Conservation (phyloP, 2,888 invertebrate genomes). For the Temnothorax ravouxi region DNA sequence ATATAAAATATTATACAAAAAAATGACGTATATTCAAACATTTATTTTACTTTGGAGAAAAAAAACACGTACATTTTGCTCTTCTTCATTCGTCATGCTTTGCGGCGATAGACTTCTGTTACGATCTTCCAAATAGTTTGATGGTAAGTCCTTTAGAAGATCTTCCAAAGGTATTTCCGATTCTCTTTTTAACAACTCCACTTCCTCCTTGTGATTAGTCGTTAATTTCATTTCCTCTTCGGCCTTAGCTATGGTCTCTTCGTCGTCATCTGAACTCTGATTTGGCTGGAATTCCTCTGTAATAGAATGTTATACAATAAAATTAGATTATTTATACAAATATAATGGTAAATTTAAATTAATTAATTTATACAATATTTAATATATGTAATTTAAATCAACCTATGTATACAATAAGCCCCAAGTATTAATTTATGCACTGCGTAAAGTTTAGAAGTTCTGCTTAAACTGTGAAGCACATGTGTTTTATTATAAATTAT, state of each 20-base stretch:
- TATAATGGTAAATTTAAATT: background rate
- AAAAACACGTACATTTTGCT: slow-evolving; percentile 51
- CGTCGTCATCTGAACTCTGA: slow-evolving; percentile 94
- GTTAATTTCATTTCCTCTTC: slow-evolving; percentile 89
- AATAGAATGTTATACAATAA: slow-evolving; percentile 53
- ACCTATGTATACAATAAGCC: background rate
- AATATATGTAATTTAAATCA: background rate
- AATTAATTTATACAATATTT: background rate
- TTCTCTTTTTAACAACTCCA: slow-evolving; percentile 95
- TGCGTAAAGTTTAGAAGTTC: background rate
- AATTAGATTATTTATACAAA: slow-evolving; percentile 1
- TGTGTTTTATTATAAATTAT: background rate
- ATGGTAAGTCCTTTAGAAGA: slow-evolving; percentile 92
- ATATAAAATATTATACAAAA: background rate
- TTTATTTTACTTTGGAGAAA: background rate
- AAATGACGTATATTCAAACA: background rate
- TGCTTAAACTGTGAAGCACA: background rate
- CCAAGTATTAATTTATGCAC: background rate
- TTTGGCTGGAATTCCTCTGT: slow-evolving; percentile 95
- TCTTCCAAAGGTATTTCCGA: slow-evolving; percentile 96
- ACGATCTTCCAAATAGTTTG: slow-evolving; percentile 92
- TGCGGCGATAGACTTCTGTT: slow-evolving; percentile 87
- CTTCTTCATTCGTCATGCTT: slow-evolving; percentile 75
- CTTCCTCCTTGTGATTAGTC: slow-evolving; percentile 90
- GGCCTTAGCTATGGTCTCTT: slow-evolving; percentile 96